Percentiles rank a stretch among this genome's conserved stretches.
Evolutionary conservation across 2,113 vertebrate genomes (phyloP).

Genomic region (Xyliphius kryptos): DNA sequence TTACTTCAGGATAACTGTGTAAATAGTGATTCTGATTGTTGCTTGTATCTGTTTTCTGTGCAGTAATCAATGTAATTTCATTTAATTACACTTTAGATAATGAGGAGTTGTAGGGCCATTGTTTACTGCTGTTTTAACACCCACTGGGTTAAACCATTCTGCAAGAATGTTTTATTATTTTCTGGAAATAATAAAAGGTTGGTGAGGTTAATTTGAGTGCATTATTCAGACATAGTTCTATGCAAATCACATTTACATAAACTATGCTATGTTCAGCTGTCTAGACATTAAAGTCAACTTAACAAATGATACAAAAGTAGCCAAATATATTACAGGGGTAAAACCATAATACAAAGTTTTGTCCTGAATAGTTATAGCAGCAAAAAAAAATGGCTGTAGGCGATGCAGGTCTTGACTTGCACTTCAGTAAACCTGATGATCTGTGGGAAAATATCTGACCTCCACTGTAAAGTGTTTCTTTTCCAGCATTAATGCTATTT

Average conservation of each 20-base stretch:
- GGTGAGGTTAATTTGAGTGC: slow-evolving; percentile 3
- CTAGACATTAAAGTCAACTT: slow-evolving; percentile 30
- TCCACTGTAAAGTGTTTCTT: slow-evolving; percentile 7
- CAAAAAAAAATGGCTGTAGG: slow-evolving; percentile 32
- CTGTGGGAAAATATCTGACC: slow-evolving; percentile 17
- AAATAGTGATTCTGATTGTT: slow-evolving; percentile 5
- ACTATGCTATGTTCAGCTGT: neutral
- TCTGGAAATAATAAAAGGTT: too few relatives aligned
- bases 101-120: neutral
- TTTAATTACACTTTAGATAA: slow-evolving; percentile 31
- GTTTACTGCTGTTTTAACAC: neutral
- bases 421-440: slow-evolving; percentile 6
- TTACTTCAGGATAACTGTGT: too few relatives aligned
- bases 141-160: too few relatives aligned
- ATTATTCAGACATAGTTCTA: neutral
- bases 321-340: slow-evolving; percentile 7
- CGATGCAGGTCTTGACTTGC: slow-evolving; percentile 22
- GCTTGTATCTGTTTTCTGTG: slow-evolving; percentile 1
- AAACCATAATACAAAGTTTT: slow-evolving; percentile 30
- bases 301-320: neutral
- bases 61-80: slow-evolving; percentile 26
- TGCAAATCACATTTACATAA: slow-evolving; percentile 1
- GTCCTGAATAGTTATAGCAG: slow-evolving; percentile 26
- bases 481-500: too few relatives aligned
- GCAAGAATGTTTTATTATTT: too few relatives aligned